These are phyloP conservation scores for Leptinotarsa undecemlineata DNA, from an alignment of 1,140 invertebrate species.

Conservation along the genomic window DNA sequence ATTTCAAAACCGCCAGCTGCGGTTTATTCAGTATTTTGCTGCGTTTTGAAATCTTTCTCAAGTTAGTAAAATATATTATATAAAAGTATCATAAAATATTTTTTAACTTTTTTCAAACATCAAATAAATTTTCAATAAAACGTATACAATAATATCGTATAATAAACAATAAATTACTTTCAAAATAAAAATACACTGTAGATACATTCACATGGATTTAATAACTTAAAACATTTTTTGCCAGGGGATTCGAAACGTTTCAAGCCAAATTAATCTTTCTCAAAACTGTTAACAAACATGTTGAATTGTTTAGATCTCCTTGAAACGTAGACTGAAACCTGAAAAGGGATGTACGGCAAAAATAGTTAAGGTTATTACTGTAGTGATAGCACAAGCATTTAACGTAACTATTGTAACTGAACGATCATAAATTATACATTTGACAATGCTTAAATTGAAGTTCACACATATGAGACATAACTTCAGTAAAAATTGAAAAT, in stretches of 20 bases:
- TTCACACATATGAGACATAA: conserved; percentile 21
- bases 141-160: conserved; percentile 33
- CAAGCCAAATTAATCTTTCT: neutral
- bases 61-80: conserved; percentile 43
- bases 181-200: conserved; percentile 29
- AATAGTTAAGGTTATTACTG: conserved; percentile 13
- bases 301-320: neutral
- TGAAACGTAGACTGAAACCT: neutral
- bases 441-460: conserved; percentile 24
- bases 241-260: neutral
- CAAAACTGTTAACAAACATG: neutral
- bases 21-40: conserved; percentile 16
- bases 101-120: conserved; percentile 39
- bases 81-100: conserved; percentile 41
- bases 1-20: conserved; percentile 27
- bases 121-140: conserved; percentile 37
- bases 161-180: conserved; percentile 38
- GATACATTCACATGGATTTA: conserved; percentile 26
- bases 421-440: conserved; percentile 27
- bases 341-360: neutral
- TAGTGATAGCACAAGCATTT: conserved; percentile 28
- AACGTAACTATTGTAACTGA: conserved; percentile 27
- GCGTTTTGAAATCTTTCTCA: conserved; percentile 33
- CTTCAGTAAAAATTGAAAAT: conserved; percentile 25
- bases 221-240: conserved; percentile 4